A percentile compares a stretch with the other conserved stretches of the same genome.
These are phyloP conservation scores for Belonocnema kinseyi DNA, from an alignment of 1,140 invertebrate species.

Conservation along the genomic window DNA sequence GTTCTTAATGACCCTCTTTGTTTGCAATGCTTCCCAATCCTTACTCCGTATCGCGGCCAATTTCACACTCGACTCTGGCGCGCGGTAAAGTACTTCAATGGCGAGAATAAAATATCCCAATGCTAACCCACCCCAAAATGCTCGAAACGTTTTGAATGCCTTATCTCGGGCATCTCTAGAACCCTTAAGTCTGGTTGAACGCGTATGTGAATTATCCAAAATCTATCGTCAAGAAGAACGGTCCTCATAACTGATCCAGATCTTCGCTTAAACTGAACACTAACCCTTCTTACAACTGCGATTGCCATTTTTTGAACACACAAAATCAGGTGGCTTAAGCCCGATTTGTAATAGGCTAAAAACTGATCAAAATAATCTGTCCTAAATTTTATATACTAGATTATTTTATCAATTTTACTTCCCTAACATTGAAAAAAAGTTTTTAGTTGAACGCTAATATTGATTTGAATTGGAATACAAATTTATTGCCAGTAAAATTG, in stretches of 20 bases:
- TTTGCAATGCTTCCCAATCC: neutral
- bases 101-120: conserved; percentile 57
- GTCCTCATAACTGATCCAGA: conserved; percentile 70
- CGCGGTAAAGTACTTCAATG: conserved; percentile 44
- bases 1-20: conserved; percentile 32
- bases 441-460: no score
- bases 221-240: conserved; percentile 60
- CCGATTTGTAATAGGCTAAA: no score
- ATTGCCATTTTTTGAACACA: conserved; percentile 8
- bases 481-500: no score
- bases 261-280: conserved; percentile 55
- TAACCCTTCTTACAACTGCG: conserved; percentile 39
- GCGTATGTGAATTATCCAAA: conserved; percentile 73
- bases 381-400: no score
- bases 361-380: no score
- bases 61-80: conserved; percentile 51
- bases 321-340: no score
- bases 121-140: conserved; percentile 66
- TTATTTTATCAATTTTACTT: no score
- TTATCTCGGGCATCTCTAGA: conserved; percentile 72
- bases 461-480: no score
- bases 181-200: conserved; percentile 71
- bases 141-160: conserved; percentile 71
- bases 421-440: no score
- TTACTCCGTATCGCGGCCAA: conserved; percentile 48